Percentiles rank a stretch among this genome's conserved stretches.
These are phyloP conservation scores for Drosophila hydei DNA, from an alignment of 1,140 invertebrate genomes.

Conservation along the genomic window DNA sequence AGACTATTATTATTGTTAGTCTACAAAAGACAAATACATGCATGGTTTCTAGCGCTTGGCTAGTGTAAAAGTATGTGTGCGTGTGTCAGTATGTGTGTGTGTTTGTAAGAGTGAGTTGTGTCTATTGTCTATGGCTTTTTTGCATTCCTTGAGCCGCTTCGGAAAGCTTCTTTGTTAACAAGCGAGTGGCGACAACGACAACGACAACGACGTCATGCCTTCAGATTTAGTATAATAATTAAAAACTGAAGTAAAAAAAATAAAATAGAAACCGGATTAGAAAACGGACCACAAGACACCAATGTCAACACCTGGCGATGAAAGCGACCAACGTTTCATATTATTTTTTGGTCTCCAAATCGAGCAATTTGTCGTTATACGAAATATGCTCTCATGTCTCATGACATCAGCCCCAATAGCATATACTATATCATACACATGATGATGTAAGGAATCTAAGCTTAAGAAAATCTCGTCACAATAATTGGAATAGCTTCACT, in stretches of 20 bases:
- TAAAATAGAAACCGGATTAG: conserved; percentile 64
- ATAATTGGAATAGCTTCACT: neutral
- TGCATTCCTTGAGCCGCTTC: conserved; percentile 45
- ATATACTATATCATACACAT: neutral
- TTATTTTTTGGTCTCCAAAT: neutral
- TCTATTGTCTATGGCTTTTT: conserved; percentile 59
- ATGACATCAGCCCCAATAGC: conserved; percentile 5
- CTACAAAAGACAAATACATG: conserved; percentile 18
- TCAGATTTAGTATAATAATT: conserved; percentile 54
- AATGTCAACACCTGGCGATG: conserved; percentile 41
- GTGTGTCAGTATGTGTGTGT: conserved; percentile 8
- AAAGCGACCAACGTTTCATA: conserved; percentile 20
- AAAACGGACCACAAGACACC: conserved; percentile 23
- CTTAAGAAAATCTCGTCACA: neutral
- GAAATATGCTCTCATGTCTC: conserved; percentile 16
- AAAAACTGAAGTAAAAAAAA: conserved; percentile 34
- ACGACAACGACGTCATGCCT: conserved; percentile 59
- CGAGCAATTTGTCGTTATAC: neutral
- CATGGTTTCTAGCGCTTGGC: conserved; percentile 1
- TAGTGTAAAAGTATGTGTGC: neutral
- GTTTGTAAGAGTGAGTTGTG: conserved; percentile 26
- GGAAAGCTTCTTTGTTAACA: conserved; percentile 55
- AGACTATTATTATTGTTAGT: conserved; percentile 41
- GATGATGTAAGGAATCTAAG: neutral
- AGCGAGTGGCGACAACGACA: conserved; percentile 22